A percentile compares a stretch with the other conserved stretches of the same genome.
phyloP scores from a whole-genome alignment of 1,140 invertebrate species.

The Calephelis nemesis region DNA sequence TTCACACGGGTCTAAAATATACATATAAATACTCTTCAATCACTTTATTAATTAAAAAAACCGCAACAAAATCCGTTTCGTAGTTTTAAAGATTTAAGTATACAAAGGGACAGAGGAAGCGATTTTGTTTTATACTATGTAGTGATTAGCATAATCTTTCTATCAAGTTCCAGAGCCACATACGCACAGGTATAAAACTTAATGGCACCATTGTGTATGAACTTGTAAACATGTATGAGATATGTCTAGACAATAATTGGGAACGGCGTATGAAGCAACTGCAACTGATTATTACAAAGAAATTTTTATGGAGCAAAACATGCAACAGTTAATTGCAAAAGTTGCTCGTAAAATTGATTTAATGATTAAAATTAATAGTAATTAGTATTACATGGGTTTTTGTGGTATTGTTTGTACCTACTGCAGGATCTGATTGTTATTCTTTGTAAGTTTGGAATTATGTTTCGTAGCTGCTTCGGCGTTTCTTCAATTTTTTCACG shows the following conservation, averaged over 20 bases:
- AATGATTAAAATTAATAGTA: conserved; percentile 36
- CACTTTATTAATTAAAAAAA: no score
- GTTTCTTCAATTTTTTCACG: neutral
- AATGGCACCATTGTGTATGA: conserved; percentile 37
- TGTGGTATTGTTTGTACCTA: conserved; percentile 25
- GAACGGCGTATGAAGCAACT: conserved; percentile 32
- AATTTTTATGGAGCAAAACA: conserved; percentile 35
- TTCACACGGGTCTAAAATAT: no score
- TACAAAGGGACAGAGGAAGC: no score
- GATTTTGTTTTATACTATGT: no score
- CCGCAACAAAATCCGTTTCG: no score
- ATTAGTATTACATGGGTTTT: conserved; percentile 32
- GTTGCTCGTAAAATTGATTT: conserved; percentile 37
- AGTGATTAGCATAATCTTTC: neutral
- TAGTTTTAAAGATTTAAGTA: no score
- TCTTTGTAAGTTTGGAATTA: conserved; percentile 27
- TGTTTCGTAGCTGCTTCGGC: neutral
- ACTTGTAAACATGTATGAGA: conserved; percentile 39
- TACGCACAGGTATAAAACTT: conserved; percentile 36
- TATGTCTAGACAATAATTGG: conserved; percentile 38
- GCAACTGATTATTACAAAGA: conserved; percentile 35
- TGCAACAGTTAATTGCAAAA: conserved; percentile 29
- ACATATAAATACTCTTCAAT: no score
- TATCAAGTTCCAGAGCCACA: conserved; percentile 1
- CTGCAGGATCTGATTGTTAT: conserved; percentile 29